These are phyloP conservation scores for Natator depressus DNA, from an alignment of 2,113 vertebrate species.

Conservation along the genomic window DNA sequence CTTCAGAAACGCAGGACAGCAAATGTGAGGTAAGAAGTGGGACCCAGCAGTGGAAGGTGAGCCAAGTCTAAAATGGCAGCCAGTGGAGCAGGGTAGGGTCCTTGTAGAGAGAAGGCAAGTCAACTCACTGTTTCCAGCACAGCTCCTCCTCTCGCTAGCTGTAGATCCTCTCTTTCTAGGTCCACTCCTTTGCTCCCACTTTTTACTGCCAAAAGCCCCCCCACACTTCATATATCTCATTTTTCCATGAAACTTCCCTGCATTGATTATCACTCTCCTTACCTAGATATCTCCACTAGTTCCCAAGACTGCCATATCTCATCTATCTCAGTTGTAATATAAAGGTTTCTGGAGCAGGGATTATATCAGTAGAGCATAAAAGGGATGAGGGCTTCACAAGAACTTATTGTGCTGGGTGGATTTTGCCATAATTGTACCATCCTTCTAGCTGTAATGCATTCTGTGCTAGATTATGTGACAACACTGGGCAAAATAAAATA, in stretches of 20 bases:
- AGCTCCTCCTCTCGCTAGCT: not conserved
- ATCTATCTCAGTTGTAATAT: not conserved
- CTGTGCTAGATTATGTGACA: not conserved
- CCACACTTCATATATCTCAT: not conserved
- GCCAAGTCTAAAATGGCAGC: not conserved
- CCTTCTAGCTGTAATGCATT: not conserved
- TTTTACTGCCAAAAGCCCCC: not conserved
- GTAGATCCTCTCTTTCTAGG: not conserved
- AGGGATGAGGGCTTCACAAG: not conserved
- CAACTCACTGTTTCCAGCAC: not conserved
- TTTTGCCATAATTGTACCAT: not conserved
- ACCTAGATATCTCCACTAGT: not conserved
- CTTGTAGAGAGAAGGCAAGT: not conserved
- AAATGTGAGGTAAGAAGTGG: not conserved
- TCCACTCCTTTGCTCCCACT: not conserved
- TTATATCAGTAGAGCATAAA: not conserved
- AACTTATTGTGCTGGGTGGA: not conserved
- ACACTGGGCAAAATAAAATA: not conserved
- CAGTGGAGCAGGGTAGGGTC: not conserved
- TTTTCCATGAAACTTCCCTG: not conserved
- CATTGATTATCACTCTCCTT: fast-evolving
- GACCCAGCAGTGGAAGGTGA: not conserved
- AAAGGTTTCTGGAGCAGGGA: not conserved
- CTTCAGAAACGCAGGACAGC: not conserved
- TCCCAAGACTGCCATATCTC: not conserved